Percentiles rank a stretch among this genome's conserved stretches.
phyloP scores from a whole-genome alignment of 92 coral and sea anemone genomes.

The Plumapathes pennacea region DNA sequence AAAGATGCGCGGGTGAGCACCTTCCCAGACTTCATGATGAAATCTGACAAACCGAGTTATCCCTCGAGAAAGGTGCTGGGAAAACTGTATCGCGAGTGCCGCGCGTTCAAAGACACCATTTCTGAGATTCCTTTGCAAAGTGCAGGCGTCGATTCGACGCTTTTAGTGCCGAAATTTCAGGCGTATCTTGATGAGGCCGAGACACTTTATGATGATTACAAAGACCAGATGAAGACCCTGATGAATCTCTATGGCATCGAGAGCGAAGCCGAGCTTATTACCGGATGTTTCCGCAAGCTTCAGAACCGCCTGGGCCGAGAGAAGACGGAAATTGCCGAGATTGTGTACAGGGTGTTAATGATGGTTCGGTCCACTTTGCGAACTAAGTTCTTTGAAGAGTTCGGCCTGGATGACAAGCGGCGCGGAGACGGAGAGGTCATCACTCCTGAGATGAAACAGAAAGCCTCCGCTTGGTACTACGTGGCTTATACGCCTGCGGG shows the following conservation, averaged over 20 bases:
- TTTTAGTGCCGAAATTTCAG: constrained; percentile 70
- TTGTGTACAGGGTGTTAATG: constrained; percentile 58
- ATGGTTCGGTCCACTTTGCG: constrained; percentile 69
- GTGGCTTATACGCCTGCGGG: constrained; percentile 57
- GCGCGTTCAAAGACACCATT: constrained; percentile 86
- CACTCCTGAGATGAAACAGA: constrained; percentile 62
- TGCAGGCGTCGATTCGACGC: constrained; percentile 42
- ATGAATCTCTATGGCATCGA: constrained; percentile 87
- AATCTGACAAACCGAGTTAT: constrained; percentile 84
- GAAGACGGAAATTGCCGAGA: constrained; percentile 79
- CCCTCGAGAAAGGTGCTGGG: constrained; percentile 84
- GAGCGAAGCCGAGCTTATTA: constrained; percentile 79
- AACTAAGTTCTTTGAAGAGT: constrained; percentile 75
- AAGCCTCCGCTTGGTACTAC: constrained; percentile 96
- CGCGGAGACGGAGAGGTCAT: constrained; percentile 27
- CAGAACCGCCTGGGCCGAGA: constrained; percentile 85
- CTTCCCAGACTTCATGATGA: constrained; percentile 98
- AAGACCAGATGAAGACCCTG: constrained; percentile 55
- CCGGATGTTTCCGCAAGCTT: constrained; percentile 89
- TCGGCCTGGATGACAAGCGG: constrained; percentile 46
- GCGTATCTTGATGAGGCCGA: constrained; percentile 64
- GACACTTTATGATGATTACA: constrained; percentile 68
- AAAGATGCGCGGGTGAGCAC: constrained; percentile 20
- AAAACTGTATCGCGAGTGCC: constrained; percentile 80
- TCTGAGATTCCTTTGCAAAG: constrained; percentile 36